Percentiles rank a stretch among this genome's conserved stretches.
Conservation (phyloP, 1,140 invertebrate genomes). For the Rhopalosiphum padi region DNA sequence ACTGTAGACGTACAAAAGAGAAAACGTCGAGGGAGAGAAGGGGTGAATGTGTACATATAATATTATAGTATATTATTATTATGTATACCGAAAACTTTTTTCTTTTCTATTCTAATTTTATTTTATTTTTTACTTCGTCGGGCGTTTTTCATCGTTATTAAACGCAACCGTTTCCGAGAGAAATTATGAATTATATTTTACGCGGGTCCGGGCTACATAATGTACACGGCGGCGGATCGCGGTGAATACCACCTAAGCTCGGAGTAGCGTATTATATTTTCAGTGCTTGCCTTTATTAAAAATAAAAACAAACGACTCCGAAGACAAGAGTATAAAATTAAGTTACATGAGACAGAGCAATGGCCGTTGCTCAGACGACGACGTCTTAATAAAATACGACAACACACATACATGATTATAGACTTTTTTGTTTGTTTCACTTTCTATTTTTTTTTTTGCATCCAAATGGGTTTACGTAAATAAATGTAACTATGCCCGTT, state of each 20-base stretch:
- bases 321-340: constrained; percentile 22
- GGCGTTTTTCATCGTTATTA: constrained; percentile 39
- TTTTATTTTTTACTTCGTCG: neutral
- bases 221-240: no score
- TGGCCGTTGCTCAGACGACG: neutral
- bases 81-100: neutral
- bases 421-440: neutral
- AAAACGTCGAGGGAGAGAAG: neutral
- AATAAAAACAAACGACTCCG: constrained; percentile 30
- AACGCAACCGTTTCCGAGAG: constrained; percentile 16
- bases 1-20: neutral
- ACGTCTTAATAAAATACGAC: constrained; percentile 13
- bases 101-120: neutral
- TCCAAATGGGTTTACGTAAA: neutral
- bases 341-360: neutral
- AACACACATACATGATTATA: neutral
- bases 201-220: neutral
- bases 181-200: constrained; percentile 27
- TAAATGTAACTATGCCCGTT: neutral
- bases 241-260: neutral
- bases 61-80: neutral
- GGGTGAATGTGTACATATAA: neutral
- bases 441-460: neutral
- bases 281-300: constrained; percentile 20
- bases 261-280: neutral